phyloP scores from a whole-genome alignment of 2,888 invertebrate species.

The Polymixis lichenea region DNA sequence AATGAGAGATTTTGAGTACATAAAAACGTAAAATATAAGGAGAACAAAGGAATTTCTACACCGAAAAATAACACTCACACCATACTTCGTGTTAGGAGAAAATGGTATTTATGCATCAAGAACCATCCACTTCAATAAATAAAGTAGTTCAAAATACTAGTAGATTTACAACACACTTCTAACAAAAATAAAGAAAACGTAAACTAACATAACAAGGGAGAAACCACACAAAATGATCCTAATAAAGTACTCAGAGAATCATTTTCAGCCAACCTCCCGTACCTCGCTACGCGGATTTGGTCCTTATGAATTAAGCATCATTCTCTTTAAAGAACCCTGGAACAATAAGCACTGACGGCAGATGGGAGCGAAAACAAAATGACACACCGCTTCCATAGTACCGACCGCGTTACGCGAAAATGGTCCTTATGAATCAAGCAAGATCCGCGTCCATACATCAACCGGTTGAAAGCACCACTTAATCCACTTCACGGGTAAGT shows the following conservation, averaged over 20 bases:
- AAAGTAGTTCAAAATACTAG: constrained; percentile 2
- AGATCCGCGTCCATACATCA: constrained; percentile 81
- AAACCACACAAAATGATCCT: constrained; percentile 29
- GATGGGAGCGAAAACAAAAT: constrained; percentile 48
- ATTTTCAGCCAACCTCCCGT: constrained; percentile 33
- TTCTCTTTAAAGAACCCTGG: constrained; percentile 37
- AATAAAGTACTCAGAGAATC: constrained; percentile 34
- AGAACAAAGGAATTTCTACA: background rate
- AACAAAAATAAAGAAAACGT: constrained; percentile 7
- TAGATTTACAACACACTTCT: background rate
- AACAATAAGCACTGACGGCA: constrained; percentile 43
- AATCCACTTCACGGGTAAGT: constrained; percentile 82
- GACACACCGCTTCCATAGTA: constrained; percentile 48
- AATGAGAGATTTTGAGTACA: background rate
- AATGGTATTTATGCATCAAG: background rate
- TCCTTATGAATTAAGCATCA: constrained; percentile 57
- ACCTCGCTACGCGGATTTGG: constrained; percentile 36
- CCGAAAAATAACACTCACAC: background rate
- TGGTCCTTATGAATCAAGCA: constrained; percentile 78
- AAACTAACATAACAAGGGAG: background rate
- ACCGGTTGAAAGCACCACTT: constrained; percentile 78
- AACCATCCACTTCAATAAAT: constrained; percentile 5
- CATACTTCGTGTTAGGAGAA: background rate
- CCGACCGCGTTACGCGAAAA: constrained; percentile 63
- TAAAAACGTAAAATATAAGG: background rate